Conservation (phyloP, 2,888 invertebrate species). For the Osmoderma eremita region DNA sequence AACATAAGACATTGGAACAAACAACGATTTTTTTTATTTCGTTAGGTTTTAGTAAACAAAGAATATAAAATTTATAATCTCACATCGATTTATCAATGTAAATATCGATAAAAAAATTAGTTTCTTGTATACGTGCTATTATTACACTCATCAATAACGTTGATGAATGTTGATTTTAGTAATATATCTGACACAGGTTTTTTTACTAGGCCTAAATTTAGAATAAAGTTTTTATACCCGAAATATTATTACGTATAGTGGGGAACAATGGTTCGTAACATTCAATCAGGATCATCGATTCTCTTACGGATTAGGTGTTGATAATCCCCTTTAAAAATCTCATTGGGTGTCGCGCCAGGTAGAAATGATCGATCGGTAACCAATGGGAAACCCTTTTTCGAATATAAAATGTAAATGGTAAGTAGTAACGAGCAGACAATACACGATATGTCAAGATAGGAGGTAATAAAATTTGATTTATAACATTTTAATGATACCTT, state of each 20-base stretch:
- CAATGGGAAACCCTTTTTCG: conserved; percentile 13
- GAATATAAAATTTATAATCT: too few species aligned
- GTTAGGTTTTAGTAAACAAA: conserved; percentile 1
- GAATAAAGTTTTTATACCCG: too few species aligned
- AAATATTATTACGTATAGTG: too few species aligned
- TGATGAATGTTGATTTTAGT: too few species aligned
- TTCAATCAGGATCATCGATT: neutral
- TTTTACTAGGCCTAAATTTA: too few species aligned
- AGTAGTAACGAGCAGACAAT: neutral
- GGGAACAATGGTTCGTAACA: too few species aligned
- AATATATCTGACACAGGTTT: too few species aligned
- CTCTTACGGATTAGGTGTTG: conserved; percentile 5
- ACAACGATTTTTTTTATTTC: too few species aligned
- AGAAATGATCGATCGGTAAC: conserved; percentile 23
- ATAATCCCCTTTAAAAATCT: neutral
- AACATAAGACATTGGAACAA: neutral
- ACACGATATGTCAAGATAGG: conserved; percentile 20
- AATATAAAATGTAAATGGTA: neutral
- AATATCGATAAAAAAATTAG: too few species aligned
- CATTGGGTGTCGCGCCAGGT: conserved; percentile 1
- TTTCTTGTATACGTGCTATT: too few species aligned
- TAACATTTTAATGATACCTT: conserved; percentile 23
- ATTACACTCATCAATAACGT: too few species aligned
- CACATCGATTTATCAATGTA: too few species aligned
- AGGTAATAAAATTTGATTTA: conserved; percentile 24